Percentiles rank a stretch among this genome's conserved stretches.
phyloP scores from a whole-genome alignment of 2,797 vertebrate genomes.

The Melanotaenia boesemani region DNA sequence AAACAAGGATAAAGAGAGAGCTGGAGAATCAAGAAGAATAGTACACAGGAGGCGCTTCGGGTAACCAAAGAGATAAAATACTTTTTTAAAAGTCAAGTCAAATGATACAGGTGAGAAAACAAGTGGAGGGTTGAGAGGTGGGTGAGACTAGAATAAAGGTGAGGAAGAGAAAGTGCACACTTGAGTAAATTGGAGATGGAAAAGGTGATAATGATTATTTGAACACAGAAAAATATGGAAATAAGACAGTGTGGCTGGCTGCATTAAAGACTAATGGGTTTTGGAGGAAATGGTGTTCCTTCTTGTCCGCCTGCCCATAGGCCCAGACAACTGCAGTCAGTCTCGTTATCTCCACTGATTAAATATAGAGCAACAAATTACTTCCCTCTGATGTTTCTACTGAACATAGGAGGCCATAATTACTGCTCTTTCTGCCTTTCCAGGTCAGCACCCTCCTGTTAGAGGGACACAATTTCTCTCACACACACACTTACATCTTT shows the following conservation, averaged over 20 bases:
- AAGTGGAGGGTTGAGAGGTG: slow-evolving; percentile 16
- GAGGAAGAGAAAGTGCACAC: slow-evolving; percentile 22
- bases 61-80: slow-evolving; percentile 26
- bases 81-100: slow-evolving; percentile 22
- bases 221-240: slow-evolving; percentile 65
- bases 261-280: slow-evolving; percentile 76
- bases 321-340: slow-evolving; percentile 71
- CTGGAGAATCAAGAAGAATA: slow-evolving; percentile 12
- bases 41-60: background rate
- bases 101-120: slow-evolving; percentile 16
- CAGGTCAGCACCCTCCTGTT: slow-evolving; percentile 66
- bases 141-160: slow-evolving; percentile 33
- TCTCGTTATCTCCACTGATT: slow-evolving; percentile 80
- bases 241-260: slow-evolving; percentile 54
- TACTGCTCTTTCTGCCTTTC: slow-evolving; percentile 71
- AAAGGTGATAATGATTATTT: slow-evolving; percentile 59
- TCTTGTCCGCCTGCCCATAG: slow-evolving; percentile 66
- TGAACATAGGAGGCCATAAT: slow-evolving; percentile 80
- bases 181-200: slow-evolving; percentile 44
- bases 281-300: slow-evolving; percentile 77
- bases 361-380: slow-evolving; percentile 85
- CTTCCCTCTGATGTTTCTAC: slow-evolving; percentile 80
- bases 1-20: slow-evolving; percentile 14
- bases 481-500: slow-evolving; percentile 15
- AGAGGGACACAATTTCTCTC: slow-evolving; percentile 28